A percentile compares a stretch with the other conserved stretches of the same genome.
Evolutionary conservation across 2,113 vertebrate genomes (phyloP).

Genomic region (Chroicocephalus ridibundus): DNA sequence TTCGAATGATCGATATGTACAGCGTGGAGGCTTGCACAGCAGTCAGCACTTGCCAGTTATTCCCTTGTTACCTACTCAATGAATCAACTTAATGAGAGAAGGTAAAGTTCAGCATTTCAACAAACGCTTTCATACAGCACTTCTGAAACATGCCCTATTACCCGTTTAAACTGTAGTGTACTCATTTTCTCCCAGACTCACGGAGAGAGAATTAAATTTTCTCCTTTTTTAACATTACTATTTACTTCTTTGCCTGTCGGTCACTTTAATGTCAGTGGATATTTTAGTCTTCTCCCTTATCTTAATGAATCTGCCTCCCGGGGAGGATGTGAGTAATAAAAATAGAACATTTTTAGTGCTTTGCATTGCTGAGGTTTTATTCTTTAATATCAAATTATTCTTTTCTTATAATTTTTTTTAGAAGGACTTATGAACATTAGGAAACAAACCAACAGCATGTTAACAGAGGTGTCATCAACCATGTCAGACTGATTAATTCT

Average conservation of each 20-base stretch:
- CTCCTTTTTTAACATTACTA: background rate
- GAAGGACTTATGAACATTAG: background rate
- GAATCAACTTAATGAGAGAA: constrained; percentile 66
- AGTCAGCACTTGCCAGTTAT: constrained; percentile 37
- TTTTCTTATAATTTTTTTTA: background rate
- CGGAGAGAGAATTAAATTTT: background rate
- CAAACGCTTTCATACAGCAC: constrained; percentile 18
- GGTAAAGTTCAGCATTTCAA: constrained; percentile 53
- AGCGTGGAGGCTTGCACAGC: constrained; percentile 9
- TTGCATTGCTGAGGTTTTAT: background rate
- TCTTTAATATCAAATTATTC: background rate
- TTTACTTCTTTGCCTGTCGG: background rate
- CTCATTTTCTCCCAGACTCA: background rate
- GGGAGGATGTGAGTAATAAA: constrained; percentile 4
- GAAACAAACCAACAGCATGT: constrained; percentile 26
- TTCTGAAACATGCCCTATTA: constrained; percentile 30
- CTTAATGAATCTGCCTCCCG: constrained; percentile 27
- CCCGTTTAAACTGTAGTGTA: background rate
- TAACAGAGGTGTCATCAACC: constrained; percentile 26
- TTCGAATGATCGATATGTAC: constrained; percentile 5
- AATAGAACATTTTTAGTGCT: background rate
- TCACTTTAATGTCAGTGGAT: constrained; percentile 4
- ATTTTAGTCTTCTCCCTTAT: background rate
- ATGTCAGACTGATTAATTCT: constrained; percentile 20
- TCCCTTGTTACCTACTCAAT: constrained; percentile 44